Percentiles rank a stretch among this genome's conserved stretches.
These are phyloP conservation scores for Agonum fuliginosum DNA, from an alignment of 2,888 invertebrate species.

Conservation along the genomic window DNA sequence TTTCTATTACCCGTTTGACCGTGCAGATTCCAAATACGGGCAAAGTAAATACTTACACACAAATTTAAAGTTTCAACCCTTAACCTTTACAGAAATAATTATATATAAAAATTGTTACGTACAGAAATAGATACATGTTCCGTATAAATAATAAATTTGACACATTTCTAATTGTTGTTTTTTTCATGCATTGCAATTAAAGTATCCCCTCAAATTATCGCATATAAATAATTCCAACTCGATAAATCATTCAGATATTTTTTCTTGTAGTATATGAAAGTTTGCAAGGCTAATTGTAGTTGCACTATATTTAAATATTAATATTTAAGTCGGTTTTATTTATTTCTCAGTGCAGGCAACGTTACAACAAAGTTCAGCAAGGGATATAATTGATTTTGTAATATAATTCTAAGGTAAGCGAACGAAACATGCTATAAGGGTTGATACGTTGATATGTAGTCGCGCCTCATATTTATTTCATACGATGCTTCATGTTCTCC, in stretches of 20 bases:
- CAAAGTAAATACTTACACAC: no score
- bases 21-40: no score
- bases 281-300: background rate
- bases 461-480: conserved; percentile 37
- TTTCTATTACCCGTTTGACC: no score
- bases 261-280: background rate
- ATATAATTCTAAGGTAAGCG: conserved; percentile 26
- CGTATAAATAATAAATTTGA: no score
- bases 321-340: conserved; percentile 33
- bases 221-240: background rate
- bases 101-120: no score
- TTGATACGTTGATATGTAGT: background rate
- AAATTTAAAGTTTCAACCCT: no score
- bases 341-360: conserved; percentile 32
- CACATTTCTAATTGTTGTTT: no score
- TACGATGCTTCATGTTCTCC: conserved; percentile 6
- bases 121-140: no score
- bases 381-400: conserved; percentile 39
- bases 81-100: no score
- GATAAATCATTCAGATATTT: background rate
- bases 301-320: conserved; percentile 18
- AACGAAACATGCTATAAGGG: background rate
- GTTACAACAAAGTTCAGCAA: conserved; percentile 16
- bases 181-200: no score
- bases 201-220: background rate